Conservation (phyloP, 2,888 invertebrate genomes). For the Drosophila nigricruria region DNA sequence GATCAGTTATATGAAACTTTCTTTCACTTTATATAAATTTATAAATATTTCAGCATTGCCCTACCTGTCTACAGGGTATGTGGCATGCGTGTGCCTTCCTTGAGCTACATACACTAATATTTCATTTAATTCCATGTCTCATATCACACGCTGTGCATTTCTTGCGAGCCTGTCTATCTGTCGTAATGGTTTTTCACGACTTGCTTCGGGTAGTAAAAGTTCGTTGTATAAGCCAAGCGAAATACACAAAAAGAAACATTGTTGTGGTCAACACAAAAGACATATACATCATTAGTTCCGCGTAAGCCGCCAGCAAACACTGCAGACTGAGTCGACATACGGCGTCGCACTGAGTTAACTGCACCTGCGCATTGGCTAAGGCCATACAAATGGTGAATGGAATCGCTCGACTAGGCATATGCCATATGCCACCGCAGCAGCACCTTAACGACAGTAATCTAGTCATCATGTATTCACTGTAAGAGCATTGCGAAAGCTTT, state of each 20-base stretch:
- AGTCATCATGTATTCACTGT: conserved; percentile 10
- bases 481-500: conserved; percentile 26
- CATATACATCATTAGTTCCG: conserved; percentile 69
- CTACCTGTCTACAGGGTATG: not conserved
- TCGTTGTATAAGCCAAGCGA: conserved; percentile 56
- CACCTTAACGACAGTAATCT: conserved; percentile 26
- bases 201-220: conserved; percentile 69
- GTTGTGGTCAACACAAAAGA: conserved; percentile 55
- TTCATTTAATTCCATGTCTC: conserved; percentile 27
- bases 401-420: conserved; percentile 12
- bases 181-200: conserved; percentile 57
- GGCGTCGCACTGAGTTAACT: conserved; percentile 49
- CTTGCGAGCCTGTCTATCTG: conserved; percentile 20
- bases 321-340: conserved; percentile 11
- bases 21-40: not conserved
- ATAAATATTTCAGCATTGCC: not conserved
- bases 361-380: conserved; percentile 51
- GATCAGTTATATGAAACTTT: too few species aligned
- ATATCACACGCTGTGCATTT: conserved; percentile 12
- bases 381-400: conserved; percentile 47
- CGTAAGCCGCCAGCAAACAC: conserved; percentile 44
- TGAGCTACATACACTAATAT: not conserved
- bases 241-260: conserved; percentile 30
- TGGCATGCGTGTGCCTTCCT: not conserved
- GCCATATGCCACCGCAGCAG: conserved; percentile 2